These are phyloP conservation scores for Fulmarus glacialis DNA, from an alignment of 2,113 vertebrate species.

Conservation along the genomic window DNA sequence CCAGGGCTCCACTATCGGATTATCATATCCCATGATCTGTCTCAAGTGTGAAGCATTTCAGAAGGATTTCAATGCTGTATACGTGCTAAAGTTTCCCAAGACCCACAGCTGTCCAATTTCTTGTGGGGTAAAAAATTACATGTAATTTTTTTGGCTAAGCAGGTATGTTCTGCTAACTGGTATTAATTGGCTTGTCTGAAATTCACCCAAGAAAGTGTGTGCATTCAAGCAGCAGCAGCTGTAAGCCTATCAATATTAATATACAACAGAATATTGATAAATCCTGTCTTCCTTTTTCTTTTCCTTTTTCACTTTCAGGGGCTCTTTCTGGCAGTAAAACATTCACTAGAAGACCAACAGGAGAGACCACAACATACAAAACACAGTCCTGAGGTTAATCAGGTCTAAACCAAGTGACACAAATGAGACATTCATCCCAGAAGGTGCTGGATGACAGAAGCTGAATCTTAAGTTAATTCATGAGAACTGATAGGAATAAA, in stretches of 20 bases:
- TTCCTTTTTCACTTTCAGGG: background rate
- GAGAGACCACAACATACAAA: background rate
- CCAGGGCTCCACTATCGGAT: background rate
- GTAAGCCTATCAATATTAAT: background rate
- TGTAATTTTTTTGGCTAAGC: background rate
- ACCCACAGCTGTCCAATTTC: background rate
- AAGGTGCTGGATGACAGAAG: background rate
- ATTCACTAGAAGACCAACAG: background rate
- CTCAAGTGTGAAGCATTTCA: background rate
- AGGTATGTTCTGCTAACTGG: background rate
- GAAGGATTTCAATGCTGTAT: background rate
- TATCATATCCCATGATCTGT: background rate
- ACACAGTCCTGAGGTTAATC: background rate
- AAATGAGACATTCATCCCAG: background rate
- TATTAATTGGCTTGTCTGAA: background rate
- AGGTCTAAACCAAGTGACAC: background rate
- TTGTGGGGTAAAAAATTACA: background rate
- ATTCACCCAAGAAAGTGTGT: background rate
- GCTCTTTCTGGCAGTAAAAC: background rate
- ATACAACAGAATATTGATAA: background rate
- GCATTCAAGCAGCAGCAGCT: background rate
- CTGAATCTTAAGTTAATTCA: background rate
- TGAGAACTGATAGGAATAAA: background rate
- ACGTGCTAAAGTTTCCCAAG: background rate
- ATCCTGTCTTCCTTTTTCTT: background rate